A percentile compares a stretch with the other conserved stretches of the same genome.
phyloP scores from a whole-genome alignment of 2,797 vertebrate species.

The Centropyge bicolor region DNA sequence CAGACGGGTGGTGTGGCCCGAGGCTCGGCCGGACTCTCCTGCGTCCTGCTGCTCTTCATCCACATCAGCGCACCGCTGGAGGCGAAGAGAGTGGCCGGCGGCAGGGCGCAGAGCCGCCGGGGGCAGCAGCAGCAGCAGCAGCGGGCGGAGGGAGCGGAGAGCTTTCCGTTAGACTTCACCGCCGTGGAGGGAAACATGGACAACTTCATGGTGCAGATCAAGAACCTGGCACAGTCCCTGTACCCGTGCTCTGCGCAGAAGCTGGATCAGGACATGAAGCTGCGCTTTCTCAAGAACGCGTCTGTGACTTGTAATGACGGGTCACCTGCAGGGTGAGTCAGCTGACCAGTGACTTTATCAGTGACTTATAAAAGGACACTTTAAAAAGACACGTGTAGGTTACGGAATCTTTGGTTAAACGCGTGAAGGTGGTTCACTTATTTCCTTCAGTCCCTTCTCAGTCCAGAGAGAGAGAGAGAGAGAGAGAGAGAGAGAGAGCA shows the following conservation, averaged over 20 bases:
- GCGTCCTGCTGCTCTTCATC: conserved; percentile 84
- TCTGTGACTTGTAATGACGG: conserved; percentile 93
- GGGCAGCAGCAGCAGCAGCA: conserved; percentile 68
- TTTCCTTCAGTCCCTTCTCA: conserved; percentile 23
- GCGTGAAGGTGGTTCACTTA: neutral
- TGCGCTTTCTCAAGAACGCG: conserved; percentile 86
- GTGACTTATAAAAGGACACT: neutral
- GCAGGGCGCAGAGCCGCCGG: conserved; percentile 77
- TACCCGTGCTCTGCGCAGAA: conserved; percentile 92
- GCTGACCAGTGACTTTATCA: neutral
- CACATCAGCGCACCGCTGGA: conserved; percentile 82
- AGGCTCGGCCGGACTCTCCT: conserved; percentile 53
- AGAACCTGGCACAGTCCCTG: conserved; percentile 91
- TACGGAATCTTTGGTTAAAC: neutral
- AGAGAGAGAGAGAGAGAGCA: neutral
- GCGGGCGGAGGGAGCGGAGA: conserved; percentile 86
- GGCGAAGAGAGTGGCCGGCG: conserved; percentile 79
- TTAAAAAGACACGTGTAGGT: neutral
- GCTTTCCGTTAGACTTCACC: conserved; percentile 92
- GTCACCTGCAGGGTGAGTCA: conserved; percentile 89
- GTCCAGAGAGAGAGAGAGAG: conserved; percentile 3
- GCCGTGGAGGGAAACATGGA: conserved; percentile 93
- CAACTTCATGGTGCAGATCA: conserved; percentile 92
- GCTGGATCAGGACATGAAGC: conserved; percentile 88
- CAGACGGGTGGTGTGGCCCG: conserved; percentile 45